These are phyloP conservation scores for Poecilia wingei DNA, from an alignment of 2,797 vertebrate genomes.

Conservation along the genomic window DNA sequence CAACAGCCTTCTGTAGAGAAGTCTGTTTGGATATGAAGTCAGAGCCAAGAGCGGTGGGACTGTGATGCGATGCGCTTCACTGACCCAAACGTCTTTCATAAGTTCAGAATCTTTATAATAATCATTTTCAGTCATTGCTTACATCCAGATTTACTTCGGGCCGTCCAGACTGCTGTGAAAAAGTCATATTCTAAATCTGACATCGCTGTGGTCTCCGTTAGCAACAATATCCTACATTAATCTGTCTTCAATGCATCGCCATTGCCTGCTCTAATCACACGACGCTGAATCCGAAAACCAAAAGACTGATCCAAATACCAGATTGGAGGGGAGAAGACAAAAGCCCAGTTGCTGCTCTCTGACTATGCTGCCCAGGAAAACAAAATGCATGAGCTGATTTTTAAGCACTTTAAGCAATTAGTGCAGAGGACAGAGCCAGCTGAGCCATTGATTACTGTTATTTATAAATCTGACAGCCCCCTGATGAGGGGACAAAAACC, in stretches of 20 bases:
- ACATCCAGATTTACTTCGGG: too few relatives aligned
- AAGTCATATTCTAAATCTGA: neutral
- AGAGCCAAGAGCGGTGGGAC: too few relatives aligned
- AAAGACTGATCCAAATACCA: constrained; percentile 2
- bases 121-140: too few relatives aligned
- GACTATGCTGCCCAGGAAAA: constrained; percentile 36
- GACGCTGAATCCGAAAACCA: constrained; percentile 6
- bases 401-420: constrained; percentile 78
- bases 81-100: too few relatives aligned
- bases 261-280: neutral
- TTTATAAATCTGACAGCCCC: constrained; percentile 80
- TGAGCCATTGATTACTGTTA: constrained; percentile 81
- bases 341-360: constrained; percentile 38
- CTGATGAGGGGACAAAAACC: constrained; percentile 66
- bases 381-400: constrained; percentile 60
- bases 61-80: too few relatives aligned
- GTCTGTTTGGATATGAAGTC: too few relatives aligned
- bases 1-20: too few relatives aligned
- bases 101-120: too few relatives aligned
- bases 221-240: too few relatives aligned
- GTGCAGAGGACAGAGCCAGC: constrained; percentile 71
- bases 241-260: too few relatives aligned
- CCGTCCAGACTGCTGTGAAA: too few relatives aligned
- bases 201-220: neutral
- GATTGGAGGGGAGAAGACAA: constrained; percentile 28